phyloP scores from a whole-genome alignment of 2,888 invertebrate species.

The Macropis europaea region DNA sequence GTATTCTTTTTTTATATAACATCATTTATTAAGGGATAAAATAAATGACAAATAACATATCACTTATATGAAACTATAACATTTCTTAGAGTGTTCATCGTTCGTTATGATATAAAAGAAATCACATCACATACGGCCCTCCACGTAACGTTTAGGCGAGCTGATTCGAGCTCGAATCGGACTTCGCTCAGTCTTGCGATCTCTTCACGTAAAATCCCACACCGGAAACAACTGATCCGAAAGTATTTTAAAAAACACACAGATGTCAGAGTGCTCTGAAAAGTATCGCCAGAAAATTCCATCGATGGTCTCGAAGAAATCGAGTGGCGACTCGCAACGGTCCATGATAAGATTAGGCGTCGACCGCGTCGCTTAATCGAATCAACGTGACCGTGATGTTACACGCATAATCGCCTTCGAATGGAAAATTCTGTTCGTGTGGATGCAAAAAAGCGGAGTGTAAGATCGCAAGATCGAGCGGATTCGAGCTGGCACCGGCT shows the following conservation, averaged over 20 bases:
- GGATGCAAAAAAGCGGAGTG: not conserved
- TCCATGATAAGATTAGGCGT: slow-evolving; percentile 73
- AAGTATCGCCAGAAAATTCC: slow-evolving; percentile 2
- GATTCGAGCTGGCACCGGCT: slow-evolving; percentile 36
- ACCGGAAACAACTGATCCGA: too few species aligned
- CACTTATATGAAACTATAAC: slow-evolving; percentile 80
- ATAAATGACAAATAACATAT: slow-evolving; percentile 80
- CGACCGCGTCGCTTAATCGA: slow-evolving; percentile 76
- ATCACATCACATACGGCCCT: slow-evolving; percentile 80
- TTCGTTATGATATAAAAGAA: slow-evolving; percentile 79
- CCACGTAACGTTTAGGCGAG: slow-evolving; percentile 47
- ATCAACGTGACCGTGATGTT: slow-evolving; percentile 66
- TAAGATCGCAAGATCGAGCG: not conserved
- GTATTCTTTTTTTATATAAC: slow-evolving; percentile 77
- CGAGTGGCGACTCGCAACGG: slow-evolving; percentile 16
- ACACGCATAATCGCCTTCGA: not conserved
- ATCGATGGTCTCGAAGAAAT: not conserved
- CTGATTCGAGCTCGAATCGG: slow-evolving; percentile 44
- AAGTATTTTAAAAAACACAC: not conserved
- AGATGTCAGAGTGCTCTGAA: not conserved
- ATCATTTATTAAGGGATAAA: slow-evolving; percentile 80
- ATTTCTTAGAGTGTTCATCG: slow-evolving; percentile 79
- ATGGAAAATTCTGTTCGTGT: slow-evolving; percentile 3
- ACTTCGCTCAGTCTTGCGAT: too few species aligned
- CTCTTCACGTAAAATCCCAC: too few species aligned